Evolutionary conservation across 2,888 invertebrate species (phyloP), one percentile per base, ranked within the genome.

Genomic region (Seira ritae): DNA sequence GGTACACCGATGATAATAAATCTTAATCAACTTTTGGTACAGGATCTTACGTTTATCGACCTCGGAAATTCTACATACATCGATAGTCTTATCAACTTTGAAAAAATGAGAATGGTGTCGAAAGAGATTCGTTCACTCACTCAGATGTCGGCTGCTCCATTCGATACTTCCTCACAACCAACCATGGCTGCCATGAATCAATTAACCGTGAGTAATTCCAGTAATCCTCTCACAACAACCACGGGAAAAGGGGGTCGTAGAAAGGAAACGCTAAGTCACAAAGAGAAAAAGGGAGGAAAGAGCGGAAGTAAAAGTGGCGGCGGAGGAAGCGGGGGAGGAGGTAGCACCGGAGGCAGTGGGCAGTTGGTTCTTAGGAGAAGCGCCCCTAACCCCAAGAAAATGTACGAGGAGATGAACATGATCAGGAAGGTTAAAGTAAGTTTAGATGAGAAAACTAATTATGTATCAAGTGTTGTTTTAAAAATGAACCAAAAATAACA

Each of bases 41-140:
- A 91, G 92, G 99, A 99, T 92, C 93, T 99, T 89, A 99, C 98
- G 8, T 99, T 99, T 90, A 98, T 99, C 88, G 97, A 99, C 92
- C 93, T 98, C 88, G 99, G 99, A 50, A 99, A 99, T 92, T 96
- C 98, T 90, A 96, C 97, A 0, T 93, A 94, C 90, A 95, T 97
- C 2, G 97, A 97, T 90, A 94, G 94, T 79, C 93, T 97, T 90
- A 95, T 98, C 0, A 99, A 99, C 92, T 99, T 99, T 90, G 99
- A 99, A 91, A 99, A 99, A 91, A 92, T 99, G 83, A 93, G 99
- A 88, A 98, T 99, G 98, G 97, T 99, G 87, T 97, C 99, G 72
- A 98, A 98, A 91, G 98, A 99, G 92, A 96, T 97, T 24, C 93
- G 97, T 87, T 93, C 95, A 22, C 92, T 97, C 79, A 96, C 96